A percentile compares a stretch with the other conserved stretches of the same genome.
Conservation (phyloP, 2,888 invertebrate species). For the Tuberolachnus salignus region DNA sequence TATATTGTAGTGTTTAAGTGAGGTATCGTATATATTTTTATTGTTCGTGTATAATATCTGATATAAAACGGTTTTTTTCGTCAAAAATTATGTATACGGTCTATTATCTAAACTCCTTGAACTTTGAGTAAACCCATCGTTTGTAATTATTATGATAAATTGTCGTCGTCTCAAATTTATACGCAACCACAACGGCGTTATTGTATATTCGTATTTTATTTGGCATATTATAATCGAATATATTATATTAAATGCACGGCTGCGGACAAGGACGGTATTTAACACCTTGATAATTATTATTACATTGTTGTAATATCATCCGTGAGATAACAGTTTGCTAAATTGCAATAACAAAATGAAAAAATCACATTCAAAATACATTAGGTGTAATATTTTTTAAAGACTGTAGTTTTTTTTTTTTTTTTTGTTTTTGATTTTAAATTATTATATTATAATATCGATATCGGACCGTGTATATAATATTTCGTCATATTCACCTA, state of each 20-base stretch:
- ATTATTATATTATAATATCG: not conserved
- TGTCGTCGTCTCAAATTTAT: not conserved
- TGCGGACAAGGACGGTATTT: constrained; percentile 17
- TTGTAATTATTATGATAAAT: not conserved
- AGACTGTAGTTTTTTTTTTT: constrained; percentile 3
- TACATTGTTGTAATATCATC: not conserved
- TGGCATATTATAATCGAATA: no score
- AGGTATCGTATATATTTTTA: no score
- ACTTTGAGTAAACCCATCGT: not conserved
- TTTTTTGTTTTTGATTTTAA: not conserved
- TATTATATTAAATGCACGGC: no score
- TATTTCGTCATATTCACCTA: not conserved
- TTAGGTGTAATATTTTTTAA: not conserved
- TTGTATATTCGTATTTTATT: not conserved
- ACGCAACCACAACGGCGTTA: not conserved
- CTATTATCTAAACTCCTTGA: not conserved
- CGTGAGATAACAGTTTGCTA: not conserved
- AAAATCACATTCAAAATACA: not conserved
- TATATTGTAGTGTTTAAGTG: no score
- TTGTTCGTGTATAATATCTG: not conserved
- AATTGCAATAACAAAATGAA: not conserved
- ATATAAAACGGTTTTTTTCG: not conserved
- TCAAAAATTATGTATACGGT: not conserved
- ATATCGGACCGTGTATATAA: not conserved
- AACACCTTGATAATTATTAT: constrained; percentile 9